Evolutionary conservation across 2,888 invertebrate species (phyloP).

Genomic region (Blera fallax): DNA sequence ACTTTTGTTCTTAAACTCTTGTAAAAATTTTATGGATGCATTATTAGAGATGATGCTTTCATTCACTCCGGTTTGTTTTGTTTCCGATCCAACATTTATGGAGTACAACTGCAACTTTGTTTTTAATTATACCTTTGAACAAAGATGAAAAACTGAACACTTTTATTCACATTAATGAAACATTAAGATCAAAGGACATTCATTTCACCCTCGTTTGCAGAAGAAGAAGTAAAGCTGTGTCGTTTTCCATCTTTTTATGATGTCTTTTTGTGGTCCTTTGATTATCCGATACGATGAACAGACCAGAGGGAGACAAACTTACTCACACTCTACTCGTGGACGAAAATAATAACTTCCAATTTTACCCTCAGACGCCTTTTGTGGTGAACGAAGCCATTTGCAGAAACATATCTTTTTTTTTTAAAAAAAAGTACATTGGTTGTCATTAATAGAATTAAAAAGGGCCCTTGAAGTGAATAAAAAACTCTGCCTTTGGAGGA

Average conservation of each 20-base stretch:
- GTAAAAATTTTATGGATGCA: neutral
- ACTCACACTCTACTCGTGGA: neutral
- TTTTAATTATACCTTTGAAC: slow-evolving; percentile 58
- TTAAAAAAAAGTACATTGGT: slow-evolving; percentile 1
- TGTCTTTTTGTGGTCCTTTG: slow-evolving; percentile 64
- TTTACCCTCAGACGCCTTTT: slow-evolving; percentile 61
- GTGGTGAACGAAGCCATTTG: slow-evolving; percentile 21
- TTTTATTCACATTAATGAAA: slow-evolving; percentile 60
- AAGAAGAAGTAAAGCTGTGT: slow-evolving; percentile 15
- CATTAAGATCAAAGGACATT: slow-evolving; percentile 67
- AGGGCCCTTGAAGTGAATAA: neutral
- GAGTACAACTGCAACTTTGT: neutral
- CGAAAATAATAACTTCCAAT: slow-evolving; percentile 63
- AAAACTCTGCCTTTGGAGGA: too few species aligned
- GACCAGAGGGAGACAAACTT: slow-evolving; percentile 18
- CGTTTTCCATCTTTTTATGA: slow-evolving; percentile 36
- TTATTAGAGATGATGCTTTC: neutral
- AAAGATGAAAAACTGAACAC: slow-evolving; percentile 23
- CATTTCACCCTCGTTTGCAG: slow-evolving; percentile 30
- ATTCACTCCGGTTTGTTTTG: neutral
- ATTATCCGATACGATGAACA: slow-evolving; percentile 58
- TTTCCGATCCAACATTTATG: neutral
- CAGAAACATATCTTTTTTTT: neutral
- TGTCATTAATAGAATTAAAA: slow-evolving; percentile 41
- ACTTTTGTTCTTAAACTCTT: too few species aligned